Base-by-base conservation (phyloP, 2,888 invertebrate species). In the Pegoplata infirma region DNA sequence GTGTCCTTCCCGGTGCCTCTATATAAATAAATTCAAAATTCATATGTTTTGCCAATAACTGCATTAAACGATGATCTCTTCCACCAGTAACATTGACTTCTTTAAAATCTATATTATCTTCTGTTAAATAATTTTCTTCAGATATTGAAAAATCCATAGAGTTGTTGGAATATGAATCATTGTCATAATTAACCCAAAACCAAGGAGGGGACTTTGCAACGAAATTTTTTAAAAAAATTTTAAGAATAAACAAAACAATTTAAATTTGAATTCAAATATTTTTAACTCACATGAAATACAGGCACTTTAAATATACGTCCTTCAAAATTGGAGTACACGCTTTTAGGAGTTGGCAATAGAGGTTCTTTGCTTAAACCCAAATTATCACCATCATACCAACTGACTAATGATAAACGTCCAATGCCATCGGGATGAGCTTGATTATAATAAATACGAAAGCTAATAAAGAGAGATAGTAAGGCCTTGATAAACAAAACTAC, bases 1-100 rank as follows among this genome's bases (percentile, higher is more conserved):
- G 94, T 44, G 93, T 94, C 59, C 93, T 90, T 75, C 94, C 94
- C 0, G 94, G 93, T 3, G 94, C 94, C 84, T 95, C 94, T 82
- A 93, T 92, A 84, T 94, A 95, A 69, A 91, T 89, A 84, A 92
- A 94, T 91, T 91, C 92, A 85, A 95, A 95, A 87, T 95, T 94
- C 64, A 95, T 91, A 84, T 93, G 93, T 66, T 91, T 88, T 0
- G 94, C 91, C 71, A 95, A 86, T 0, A 94, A 85, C 10, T 91
- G 89, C 0, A 95, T 89, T 6, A 95, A 90, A 82, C 93, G 92
- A 88, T 94, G 93, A 86, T 95, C 95, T 66, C 95, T 90, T 1
- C 95, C 95, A 0, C 94, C 94, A 0, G 92, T 91, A 1, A 94
- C 94, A 83, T 84, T 85, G 1, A 88, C 84, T 53, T 85, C 85